Base-by-base conservation (phyloP, 2,113 vertebrate genomes). In the Sprattus sprattus region DNA sequence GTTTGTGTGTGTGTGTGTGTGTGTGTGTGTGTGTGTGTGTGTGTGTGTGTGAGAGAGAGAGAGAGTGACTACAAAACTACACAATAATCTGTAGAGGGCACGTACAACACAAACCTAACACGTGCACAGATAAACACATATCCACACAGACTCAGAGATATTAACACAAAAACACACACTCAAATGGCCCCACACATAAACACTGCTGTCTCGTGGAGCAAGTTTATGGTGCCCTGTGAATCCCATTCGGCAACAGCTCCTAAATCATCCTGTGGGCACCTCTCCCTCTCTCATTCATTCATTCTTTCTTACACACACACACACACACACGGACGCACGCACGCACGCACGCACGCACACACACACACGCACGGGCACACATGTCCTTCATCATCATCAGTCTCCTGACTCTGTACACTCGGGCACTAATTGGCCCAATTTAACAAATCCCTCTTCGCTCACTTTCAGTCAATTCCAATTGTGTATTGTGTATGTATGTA, bases 341-440 rank as follows among this genome's bases (percentile, higher is more conserved):
- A 39, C 1, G 39, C 39, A 39, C 1, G 2, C 39, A 64, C 57
- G n/a, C 57, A 64, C 57, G n/a, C 57, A 64, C 6, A 64, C 50
- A 52, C 50, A 52, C 50, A 54, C 50, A 54, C 50, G 18, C 64
- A 9, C 64, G 32, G 8, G 32, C 64, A 71, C 64, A 71, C 64
- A 25, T 10, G n/a, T 71, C 64, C 64, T 71, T 25, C 1, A 71
- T 87, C 89, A 90, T 90, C 88, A 90, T 90, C 89, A 90, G 86
- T 90, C 89, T 89, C 86, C 86, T 82, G 83, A 85, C 87, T 87
- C 85, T 25, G n/a, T 32, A 25, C 64, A 71, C 64, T 71, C 64
- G 84, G 81, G 88, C n/a, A 88, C 89, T 90, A 90, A 90, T 90
- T 90, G 89, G 86, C 85, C 85, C 89, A 90, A 90, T 90, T 90